A percentile compares a stretch with the other conserved stretches of the same genome.
Evolutionary conservation across 2,888 invertebrate species (phyloP).

Genomic region (Sinopyrophorus schimmeli): DNA sequence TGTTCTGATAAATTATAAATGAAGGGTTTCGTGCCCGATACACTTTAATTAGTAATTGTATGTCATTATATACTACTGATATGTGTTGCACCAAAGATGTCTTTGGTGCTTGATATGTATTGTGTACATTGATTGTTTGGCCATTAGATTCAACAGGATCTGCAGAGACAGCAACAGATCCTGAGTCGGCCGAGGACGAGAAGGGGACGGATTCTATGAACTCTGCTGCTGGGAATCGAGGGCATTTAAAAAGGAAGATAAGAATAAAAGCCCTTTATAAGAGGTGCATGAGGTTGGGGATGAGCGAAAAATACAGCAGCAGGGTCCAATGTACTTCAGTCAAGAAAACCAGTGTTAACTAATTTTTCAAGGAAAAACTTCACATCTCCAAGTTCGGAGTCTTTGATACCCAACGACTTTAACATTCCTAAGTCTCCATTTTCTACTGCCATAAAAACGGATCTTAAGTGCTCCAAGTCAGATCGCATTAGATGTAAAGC

Average conservation of each 20-base stretch:
- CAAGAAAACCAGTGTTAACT: slow-evolving; percentile 93
- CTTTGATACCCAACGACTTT: slow-evolving; percentile 92
- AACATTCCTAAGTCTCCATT: slow-evolving; percentile 93
- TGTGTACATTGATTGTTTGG: slow-evolving; percentile 49
- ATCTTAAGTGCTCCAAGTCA: slow-evolving; percentile 89
- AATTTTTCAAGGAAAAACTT: slow-evolving; percentile 96
- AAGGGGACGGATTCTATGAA: slow-evolving; percentile 45
- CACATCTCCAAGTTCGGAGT: slow-evolving; percentile 92
- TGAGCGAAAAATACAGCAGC: slow-evolving; percentile 70
- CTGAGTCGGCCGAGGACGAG: slow-evolving; percentile 21
- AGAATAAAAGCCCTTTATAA: slow-evolving; percentile 75
- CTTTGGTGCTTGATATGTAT: slow-evolving; percentile 52
- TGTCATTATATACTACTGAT: slow-evolving; percentile 39
- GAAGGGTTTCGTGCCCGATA: slow-evolving; percentile 26
- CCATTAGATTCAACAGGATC: slow-evolving; percentile 40
- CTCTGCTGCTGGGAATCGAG: slow-evolving; percentile 50
- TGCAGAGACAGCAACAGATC: slow-evolving; percentile 47
- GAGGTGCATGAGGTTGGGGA: slow-evolving; percentile 64
- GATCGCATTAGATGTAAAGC: slow-evolving; percentile 82
- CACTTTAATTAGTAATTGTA: slow-evolving; percentile 16
- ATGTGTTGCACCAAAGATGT: slow-evolving; percentile 44
- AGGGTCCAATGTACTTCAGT: slow-evolving; percentile 66
- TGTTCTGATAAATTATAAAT: slow-evolving; percentile 11
- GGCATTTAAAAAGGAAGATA: slow-evolving; percentile 47
- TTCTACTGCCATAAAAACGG: slow-evolving; percentile 94